Base-by-base conservation (phyloP, 2,888 invertebrate genomes). In the Orthosia incerta region DNA sequence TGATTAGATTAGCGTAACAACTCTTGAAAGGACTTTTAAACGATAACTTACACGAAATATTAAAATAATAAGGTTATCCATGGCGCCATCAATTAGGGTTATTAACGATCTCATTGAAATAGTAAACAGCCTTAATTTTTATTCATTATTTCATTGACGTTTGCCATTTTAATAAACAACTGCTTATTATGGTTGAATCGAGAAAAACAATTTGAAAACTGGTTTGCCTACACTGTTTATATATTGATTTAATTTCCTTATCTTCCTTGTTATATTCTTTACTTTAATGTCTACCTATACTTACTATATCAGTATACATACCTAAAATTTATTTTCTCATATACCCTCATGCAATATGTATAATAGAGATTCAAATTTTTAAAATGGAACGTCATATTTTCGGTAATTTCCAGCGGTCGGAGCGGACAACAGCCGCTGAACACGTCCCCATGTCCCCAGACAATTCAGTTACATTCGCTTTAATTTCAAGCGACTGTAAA, bases 1-100 rank as follows among this genome's bases (percentile, higher is more conserved):
- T 50, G n/a, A 65, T 72, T 62, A 75, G 61, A 64, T 83, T 63
- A 63, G 60, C 56, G 48, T 68, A 48, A 66, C 59, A 63, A 46
- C 55, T 65, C 66, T 50, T 73, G 61, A 76, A 67, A 80, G 51
- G 65, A 74, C 51, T 62, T 64, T 23, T 46, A 13, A 56, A 59
- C 76, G 81, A 76, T 81, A 67, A 62, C 63, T 61, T 16, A 74
- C 82, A 83, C 74, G 85, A 64, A 67, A 67, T 59, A 51, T 59
- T 56, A 26, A 65, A 71, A 53, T 16, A 62, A 80, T 63, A 64
- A 61, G 84, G 71, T 55, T 84, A 83, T 79, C 73, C 23, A 15
- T 13, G n/a, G 12, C 50, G 45, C 62, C 59, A 83, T 79, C 66
- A 45, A 31, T 60, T 56, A 16, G 7, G 31, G 16, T 56, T 46